Conservation (phyloP, 2,888 invertebrate species). For the Argyra leucocephala region DNA sequence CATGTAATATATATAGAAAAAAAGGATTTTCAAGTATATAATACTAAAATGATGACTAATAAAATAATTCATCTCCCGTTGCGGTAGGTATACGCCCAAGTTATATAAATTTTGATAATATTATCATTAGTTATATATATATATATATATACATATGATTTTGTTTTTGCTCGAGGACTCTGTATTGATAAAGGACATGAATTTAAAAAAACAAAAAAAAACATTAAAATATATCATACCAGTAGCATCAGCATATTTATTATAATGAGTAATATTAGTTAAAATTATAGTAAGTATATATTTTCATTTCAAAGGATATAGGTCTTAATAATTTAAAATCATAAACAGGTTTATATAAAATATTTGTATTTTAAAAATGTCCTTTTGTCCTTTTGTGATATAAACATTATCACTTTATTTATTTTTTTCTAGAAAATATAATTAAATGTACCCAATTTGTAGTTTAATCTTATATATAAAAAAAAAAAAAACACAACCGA, state of each 20-base stretch:
- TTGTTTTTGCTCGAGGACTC: too few relatives aligned
- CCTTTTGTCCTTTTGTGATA: background rate
- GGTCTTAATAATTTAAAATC: background rate
- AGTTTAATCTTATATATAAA: background rate
- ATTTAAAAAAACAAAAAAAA: too few relatives aligned
- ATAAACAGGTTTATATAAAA: background rate
- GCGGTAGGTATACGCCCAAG: conserved; percentile 8
- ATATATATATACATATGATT: too few relatives aligned
- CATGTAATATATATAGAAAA: too few relatives aligned
- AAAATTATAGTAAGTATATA: too few relatives aligned
- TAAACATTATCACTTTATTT: background rate
- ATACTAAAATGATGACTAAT: conserved; percentile 7
- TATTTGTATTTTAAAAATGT: background rate
- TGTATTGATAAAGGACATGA: too few relatives aligned
- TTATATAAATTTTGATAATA: too few relatives aligned
- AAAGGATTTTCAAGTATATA: background rate
- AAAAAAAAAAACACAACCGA: background rate
- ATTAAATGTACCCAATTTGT: background rate
- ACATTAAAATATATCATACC: too few relatives aligned
- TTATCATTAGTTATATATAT: too few relatives aligned
- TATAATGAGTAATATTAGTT: too few relatives aligned
- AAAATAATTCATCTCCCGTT: conserved; percentile 10
- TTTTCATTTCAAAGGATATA: background rate
- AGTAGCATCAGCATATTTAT: too few relatives aligned
- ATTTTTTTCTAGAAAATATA: background rate